Base-by-base conservation (phyloP, 2,888 invertebrate genomes). In the Sphaeridia pumilis region DNA sequence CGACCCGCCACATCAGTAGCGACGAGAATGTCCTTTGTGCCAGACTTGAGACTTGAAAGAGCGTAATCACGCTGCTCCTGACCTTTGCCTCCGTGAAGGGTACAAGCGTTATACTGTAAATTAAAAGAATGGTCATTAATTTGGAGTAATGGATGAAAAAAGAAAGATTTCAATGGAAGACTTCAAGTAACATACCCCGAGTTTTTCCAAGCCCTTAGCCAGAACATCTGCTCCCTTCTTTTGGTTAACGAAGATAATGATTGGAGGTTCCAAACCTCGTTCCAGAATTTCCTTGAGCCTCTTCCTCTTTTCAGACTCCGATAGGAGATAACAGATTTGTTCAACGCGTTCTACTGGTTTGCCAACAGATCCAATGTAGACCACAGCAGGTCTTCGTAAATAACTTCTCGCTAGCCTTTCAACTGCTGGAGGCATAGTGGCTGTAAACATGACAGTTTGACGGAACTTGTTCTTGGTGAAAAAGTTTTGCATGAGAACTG, bases 401-500 rank as follows among this genome's bases (percentile, higher is more conserved):
- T 98, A 99, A 27, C 83, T 87, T 58, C 94, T 78, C 0, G 98
- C 98, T 58, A 99, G 74, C 56, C 97, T 78, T 74, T 99, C 98
- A 2, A 99, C 94, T 2, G 95, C 89, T 0, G 95, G 84, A 7
- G 95, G 95, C 98, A 99, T 99, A 60, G 98, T 99, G 2, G 98
- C 98, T 46, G 98, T 98, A 73, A 99, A 99, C 98, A 99, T 99
- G 70, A 99, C 98, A 67, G 98, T 99, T 72, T 95, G 95, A 70
- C 95, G 77, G 71, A 87, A 98, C 71, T 98, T 98, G 70, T 95
- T 87, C 71, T 93, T 95, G 0, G 90, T 83, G 68, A 86, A 83
- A 69, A 95, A 97, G 72, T 98, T 97, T 28, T 85, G 87, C 72
- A 95, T 77, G 51, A 98, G 74, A 64, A 86, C 82, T 42, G 80